These are phyloP conservation scores for Zapornia atra DNA, from an alignment of 2,113 vertebrate species.

Conservation along the genomic window DNA sequence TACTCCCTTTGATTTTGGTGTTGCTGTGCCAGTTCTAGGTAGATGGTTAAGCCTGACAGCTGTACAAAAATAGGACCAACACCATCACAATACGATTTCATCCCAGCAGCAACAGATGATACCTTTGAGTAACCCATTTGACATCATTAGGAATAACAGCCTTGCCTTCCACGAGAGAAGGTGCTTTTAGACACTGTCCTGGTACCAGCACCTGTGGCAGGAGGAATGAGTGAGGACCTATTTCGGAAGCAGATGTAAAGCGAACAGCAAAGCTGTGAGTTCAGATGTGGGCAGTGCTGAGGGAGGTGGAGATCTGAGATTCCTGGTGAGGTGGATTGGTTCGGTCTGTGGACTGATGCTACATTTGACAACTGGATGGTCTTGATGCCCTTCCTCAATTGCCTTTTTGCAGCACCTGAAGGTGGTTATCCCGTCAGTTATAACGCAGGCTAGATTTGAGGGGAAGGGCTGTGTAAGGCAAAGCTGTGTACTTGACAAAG, in stretches of 20 bases:
- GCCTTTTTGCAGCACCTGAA: neutral
- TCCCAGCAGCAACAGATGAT: neutral
- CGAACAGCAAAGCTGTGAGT: neutral
- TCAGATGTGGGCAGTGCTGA: neutral
- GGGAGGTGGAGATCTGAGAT: neutral
- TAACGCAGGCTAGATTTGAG: neutral
- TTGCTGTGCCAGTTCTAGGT: neutral
- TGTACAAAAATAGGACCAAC: neutral
- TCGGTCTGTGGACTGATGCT: neutral
- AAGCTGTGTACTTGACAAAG: neutral
- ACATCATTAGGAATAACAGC: neutral
- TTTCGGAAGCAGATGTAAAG: neutral
- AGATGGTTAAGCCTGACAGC: neutral
- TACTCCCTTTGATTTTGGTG: neutral
- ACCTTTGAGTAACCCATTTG: neutral
- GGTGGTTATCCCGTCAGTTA: neutral
- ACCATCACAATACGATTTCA: accelerated
- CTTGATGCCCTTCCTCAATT: neutral
- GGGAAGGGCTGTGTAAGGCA: neutral
- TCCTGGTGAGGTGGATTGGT: neutral
- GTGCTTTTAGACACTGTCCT: neutral
- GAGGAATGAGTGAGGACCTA: neutral
- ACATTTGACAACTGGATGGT: neutral
- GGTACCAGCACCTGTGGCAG: neutral
- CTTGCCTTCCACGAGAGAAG: neutral